phyloP scores from a whole-genome alignment of 2,797 vertebrate species.

The Sarcophilus harrisii region DNA sequence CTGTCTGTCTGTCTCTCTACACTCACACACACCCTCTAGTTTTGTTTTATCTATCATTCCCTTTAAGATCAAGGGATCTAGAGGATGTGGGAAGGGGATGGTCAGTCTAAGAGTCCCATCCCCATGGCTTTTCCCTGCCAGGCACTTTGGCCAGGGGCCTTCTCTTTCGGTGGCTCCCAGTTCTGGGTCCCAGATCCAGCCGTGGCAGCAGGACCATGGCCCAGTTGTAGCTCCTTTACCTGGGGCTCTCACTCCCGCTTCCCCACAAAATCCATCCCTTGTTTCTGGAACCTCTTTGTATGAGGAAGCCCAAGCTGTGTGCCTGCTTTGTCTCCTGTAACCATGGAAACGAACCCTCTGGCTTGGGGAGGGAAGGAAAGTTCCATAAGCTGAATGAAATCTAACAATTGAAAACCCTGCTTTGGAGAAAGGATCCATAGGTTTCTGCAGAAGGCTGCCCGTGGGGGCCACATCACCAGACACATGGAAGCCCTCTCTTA shows the following conservation, averaged over 20 bases:
- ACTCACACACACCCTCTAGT: not conserved
- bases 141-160: not conserved
- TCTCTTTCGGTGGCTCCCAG: not conserved
- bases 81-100: not conserved
- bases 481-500: too few relatives aligned
- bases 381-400: not conserved
- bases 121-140: not conserved
- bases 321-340: not conserved
- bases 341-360: not conserved
- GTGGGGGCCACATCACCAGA: too few relatives aligned
- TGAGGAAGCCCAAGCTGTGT: not conserved
- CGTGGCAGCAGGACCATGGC: not conserved
- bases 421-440: not conserved
- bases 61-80: not conserved
- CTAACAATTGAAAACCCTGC: not conserved
- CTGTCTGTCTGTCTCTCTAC: not conserved
- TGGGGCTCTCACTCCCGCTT: not conserved
- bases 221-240: not conserved
- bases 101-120: not conserved
- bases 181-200: not conserved
- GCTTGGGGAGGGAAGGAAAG: not conserved
- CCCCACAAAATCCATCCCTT: not conserved
- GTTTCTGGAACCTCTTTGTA: not conserved
- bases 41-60: not conserved
- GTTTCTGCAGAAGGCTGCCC: not conserved